A percentile compares a stretch with the other conserved stretches of the same genome.
Evolutionary conservation across 1,140 invertebrate species (phyloP).

Genomic region (Heliconius himera): DNA sequence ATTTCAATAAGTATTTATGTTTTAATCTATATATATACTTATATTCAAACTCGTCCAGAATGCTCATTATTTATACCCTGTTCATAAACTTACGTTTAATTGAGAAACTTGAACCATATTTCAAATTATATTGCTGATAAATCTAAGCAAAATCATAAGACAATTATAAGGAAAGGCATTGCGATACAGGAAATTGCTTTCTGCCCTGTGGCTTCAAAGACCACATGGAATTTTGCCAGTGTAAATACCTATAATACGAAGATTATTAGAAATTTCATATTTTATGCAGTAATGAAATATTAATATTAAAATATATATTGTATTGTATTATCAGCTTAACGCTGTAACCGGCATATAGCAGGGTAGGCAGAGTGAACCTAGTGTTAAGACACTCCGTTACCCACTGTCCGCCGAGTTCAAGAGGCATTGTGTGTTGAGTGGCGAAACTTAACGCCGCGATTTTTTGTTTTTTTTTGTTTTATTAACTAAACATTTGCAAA

Average conservation of each 20-base stretch:
- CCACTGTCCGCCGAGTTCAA: too few species aligned
- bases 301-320: background rate
- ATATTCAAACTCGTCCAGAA: background rate
- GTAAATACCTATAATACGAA: background rate
- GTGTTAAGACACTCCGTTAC: too few species aligned
- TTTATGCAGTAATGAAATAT: background rate
- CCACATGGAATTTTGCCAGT: background rate
- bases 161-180: background rate
- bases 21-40: background rate
- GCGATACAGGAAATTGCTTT: slow-evolving; percentile 20
- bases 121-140: background rate
- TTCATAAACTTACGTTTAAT: background rate
- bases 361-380: too few species aligned
- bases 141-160: slow-evolving; percentile 13
- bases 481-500: too few species aligned
- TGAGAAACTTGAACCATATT: background rate
- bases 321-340: too few species aligned
- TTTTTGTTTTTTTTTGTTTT: too few species aligned
- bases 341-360: too few species aligned
- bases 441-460: too few species aligned
- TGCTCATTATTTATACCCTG: background rate
- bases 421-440: too few species aligned
- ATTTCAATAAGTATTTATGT: background rate
- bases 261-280: background rate
- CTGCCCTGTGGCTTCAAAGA: background rate